Evolutionary conservation across 2,797 vertebrate species (phyloP), one percentile per base, ranked within the genome.

Genomic region (Columba guinea): DNA sequence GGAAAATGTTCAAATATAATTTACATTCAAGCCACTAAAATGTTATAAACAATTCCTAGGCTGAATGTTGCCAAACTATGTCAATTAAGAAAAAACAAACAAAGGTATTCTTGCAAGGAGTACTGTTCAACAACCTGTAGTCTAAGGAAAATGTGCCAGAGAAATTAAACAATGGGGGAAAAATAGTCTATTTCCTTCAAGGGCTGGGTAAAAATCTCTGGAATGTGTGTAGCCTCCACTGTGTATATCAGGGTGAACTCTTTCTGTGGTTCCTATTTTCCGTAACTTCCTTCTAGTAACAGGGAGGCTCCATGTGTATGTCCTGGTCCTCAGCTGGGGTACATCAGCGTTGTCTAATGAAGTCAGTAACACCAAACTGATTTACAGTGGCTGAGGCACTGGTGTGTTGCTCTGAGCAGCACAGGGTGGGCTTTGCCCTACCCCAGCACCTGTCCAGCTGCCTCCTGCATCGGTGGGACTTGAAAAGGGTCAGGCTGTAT

Each of bases 151-250:
- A 91, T 3, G 68, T 71, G 82, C 60, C 87, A 95, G 68, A 87
- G 69, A 92, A 92, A 93, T 35, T 10, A 92, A 97, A 94, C 84
- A 94, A 93, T 65, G 41, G 51, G 80, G 60, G 4, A 55, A 91
- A 93, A 62, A 7, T 15, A 89, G 76, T 46, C 41, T 87, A 62
- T 91, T 97, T 95, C 84, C 87, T 96, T 91, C 62, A 92, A 59
- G 51, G 48, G 65, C 62, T 84, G 48, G 53, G 68, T 92, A 95
- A 86, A 80, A 93, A 89, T 78, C 76, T 85, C 67, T 78, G 94
- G 92, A 94, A 96, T 92, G 76, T 19, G 16, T 11, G 15, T 55
- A 84, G 65, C 37, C 73, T 94, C 26, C 10, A 18, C 73, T 11
- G 21, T 48, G 70, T 64, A 35, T 80, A 87, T 92, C 89, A 91